Percentiles rank a stretch among this genome's conserved stretches.
Conservation (phyloP, 2,113 vertebrate species). For the Aix galericulata region DNA sequence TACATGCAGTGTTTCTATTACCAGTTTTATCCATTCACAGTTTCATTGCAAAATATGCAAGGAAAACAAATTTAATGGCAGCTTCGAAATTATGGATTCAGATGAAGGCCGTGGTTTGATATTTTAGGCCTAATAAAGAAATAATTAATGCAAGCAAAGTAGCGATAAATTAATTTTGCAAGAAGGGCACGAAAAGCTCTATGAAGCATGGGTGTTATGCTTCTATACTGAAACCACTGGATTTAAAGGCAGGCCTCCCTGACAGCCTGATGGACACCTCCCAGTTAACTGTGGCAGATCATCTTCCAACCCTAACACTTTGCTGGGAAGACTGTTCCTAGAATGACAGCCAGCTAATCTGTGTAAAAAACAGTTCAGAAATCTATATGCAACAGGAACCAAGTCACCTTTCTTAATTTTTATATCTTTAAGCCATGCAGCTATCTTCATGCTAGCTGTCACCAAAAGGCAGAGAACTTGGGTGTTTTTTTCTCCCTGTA, state of each 20-base stretch:
- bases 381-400: not conserved
- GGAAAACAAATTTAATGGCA: not conserved
- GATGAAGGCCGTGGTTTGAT: not conserved
- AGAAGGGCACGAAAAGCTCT: constrained; percentile 45
- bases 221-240: not conserved
- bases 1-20: not conserved
- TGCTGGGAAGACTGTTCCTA: not conserved
- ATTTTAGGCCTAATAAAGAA: constrained; percentile 20
- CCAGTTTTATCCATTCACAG: accelerated
- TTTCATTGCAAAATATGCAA: not conserved
- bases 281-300: not conserved
- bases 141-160: constrained; percentile 28
- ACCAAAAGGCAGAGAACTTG: not conserved
- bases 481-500: not conserved
- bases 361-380: too few relatives aligned
- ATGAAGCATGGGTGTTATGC: not conserved
- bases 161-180: constrained; percentile 38
- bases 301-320: not conserved
- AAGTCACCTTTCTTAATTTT: not conserved
- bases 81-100: not conserved
- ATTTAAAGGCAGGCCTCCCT: not conserved
- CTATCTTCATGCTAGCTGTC: not conserved
- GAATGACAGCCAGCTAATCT: not conserved
- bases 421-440: not conserved
- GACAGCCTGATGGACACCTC: not conserved